Evolutionary conservation across 2,797 vertebrate genomes (phyloP), one percentile per base, ranked within the genome.

Genomic region (Parauchenoglanis punctatus): DNA sequence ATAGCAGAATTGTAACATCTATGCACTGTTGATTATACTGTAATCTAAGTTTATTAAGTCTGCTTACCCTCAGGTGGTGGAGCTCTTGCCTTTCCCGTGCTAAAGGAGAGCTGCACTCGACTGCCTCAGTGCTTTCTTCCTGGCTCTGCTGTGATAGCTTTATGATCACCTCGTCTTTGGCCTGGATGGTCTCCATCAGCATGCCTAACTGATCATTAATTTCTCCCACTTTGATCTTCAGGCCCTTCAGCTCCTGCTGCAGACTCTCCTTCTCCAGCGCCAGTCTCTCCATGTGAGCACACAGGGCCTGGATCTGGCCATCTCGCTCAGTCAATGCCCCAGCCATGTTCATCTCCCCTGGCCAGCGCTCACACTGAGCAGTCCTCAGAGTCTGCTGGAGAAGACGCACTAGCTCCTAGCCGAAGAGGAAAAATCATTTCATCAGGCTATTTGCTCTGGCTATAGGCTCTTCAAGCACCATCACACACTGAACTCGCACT

Each of bases 111-210:
- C 93, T 89, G 1, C 93, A 89, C 13, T 94, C 89, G 0, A 90
- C 88, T 87, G 86, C 2, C 91, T 88, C 72, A 8, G 28, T 25
- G 73, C 95, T 93, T n/a, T 94, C 93, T 46, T 96, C 97, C 0
- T 67, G 72, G 89, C 81, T 91, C 84, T 97, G 90, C 91, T 94
- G 95, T 1, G 98, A 98, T 61, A 99, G 95, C 90, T 98, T 98
- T 81, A 99, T 97, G 92, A 99, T 99, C 89, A 97, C 97, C 88
- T 99, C 97, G 11, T 99, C 99, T 93, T 99, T 99, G 89, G 98
- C 99, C 90, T 98, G 97, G 91, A 99, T 99, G 75, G 98, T 99
- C 94, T 99, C 99, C 97, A 98, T 97, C 87, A 99, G 90, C 98
- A 99, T 99, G 15, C 95, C 96, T 89, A 99, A 94, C 91, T 93